Evolutionary conservation across 2,888 invertebrate genomes (phyloP), one percentile per base, ranked within the genome.

Genomic region (Drosophila peninsularis): DNA sequence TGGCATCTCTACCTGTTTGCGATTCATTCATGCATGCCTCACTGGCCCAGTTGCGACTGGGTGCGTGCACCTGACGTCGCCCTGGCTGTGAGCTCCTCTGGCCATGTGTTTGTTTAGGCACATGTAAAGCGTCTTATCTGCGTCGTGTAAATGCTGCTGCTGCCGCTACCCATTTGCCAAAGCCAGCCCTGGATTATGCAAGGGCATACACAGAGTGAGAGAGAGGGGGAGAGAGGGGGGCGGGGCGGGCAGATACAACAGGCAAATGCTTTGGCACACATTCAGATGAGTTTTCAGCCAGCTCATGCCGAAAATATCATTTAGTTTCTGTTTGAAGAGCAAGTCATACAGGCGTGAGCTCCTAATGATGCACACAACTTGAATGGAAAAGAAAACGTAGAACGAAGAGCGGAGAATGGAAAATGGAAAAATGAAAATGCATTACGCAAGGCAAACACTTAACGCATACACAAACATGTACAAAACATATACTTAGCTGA

Each of bases 91-190:
- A 32, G 37, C 41, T 54, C 21, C 37, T 42, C 45, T 52, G 53
- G 61, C 37, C 49, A 53, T 62, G 32, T 84, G 89, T 88, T 86
- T 86, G 89, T 71, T 86, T 85, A 86, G 82, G 85, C 77, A 79
- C 78, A 88, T 88, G 87, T 88, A 86, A 86, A 81, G 84, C 84
- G 68, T 80, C 89, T 86, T 86, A 88, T 86, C 85, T 73, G 68
- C 65, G 71, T 72, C 80, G 73, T 85, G 86, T 78, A 76, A 75
- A 70, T 85, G 70, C 67, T 66, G 0, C 52, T 52, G 7, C 52
- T 50, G 5, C 50, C 24, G 36, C 50, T 34, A 11, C 19, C 47
- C 58, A 30, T 36, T 36, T 45, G 71, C 42, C 44, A 63, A 42
- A 54, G 52, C 56, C 65, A 53, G 60, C 49, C 73, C 71, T 37